Evolutionary conservation across 2,888 invertebrate species (phyloP).

Genomic region (Nipponacmea schrenckii): DNA sequence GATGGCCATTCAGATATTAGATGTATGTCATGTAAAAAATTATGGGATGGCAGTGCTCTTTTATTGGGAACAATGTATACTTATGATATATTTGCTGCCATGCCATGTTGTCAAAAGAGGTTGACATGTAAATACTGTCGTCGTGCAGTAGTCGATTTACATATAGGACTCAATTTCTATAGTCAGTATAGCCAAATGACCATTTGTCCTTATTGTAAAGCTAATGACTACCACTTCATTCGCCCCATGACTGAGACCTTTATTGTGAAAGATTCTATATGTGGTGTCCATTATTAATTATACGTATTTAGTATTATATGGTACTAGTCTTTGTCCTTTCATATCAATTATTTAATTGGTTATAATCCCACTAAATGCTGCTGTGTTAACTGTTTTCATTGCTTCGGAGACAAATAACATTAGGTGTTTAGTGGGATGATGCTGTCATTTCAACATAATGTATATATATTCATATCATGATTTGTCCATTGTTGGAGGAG

Average conservation of each 20-base stretch:
- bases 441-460: too few species aligned
- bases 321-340: too few species aligned
- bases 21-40: conserved; percentile 61
- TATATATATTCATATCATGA: too few species aligned
- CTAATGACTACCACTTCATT: conserved; percentile 92
- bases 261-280: conserved; percentile 53
- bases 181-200: conserved; percentile 88
- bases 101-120: conserved; percentile 93
- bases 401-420: too few species aligned
- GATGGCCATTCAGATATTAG: conserved; percentile 76
- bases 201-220: conserved; percentile 90
- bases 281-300: conserved; percentile 42
- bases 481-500: too few species aligned
- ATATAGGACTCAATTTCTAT: conserved; percentile 86
- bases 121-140: conserved; percentile 94
- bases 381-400: too few species aligned
- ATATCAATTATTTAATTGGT: too few species aligned
- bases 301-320: neutral
- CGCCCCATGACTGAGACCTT: conserved; percentile 77
- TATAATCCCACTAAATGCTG: too few species aligned
- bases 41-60: conserved; percentile 82
- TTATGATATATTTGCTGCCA: conserved; percentile 97
- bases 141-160: conserved; percentile 86
- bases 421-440: too few species aligned
- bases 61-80: conserved; percentile 98